A percentile compares a stretch with the other conserved stretches of the same genome.
Conservation (phyloP, 2,113 vertebrate species). For the Felis chaus region DNA sequence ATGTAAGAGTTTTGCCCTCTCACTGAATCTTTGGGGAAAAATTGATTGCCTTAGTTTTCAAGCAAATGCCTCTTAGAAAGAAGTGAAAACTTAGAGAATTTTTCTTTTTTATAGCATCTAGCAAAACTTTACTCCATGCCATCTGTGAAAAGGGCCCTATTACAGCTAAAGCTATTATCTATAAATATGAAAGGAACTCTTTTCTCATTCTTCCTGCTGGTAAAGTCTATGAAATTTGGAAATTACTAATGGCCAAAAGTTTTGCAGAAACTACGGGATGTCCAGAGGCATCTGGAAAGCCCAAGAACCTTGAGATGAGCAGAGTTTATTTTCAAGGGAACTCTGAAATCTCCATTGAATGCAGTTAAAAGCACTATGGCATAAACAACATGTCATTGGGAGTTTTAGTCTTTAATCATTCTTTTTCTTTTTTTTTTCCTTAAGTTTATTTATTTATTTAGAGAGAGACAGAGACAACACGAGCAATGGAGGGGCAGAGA, state of each 20-base stretch:
- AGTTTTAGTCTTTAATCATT: background rate
- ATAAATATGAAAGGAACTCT: background rate
- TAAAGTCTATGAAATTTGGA: background rate
- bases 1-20: background rate
- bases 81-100: background rate
- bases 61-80: background rate
- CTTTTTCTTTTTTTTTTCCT: too few species aligned
- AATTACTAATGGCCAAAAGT: background rate
- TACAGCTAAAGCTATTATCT: background rate
- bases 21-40: background rate
- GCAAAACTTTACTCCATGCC: background rate
- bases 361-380: background rate
- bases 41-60: background rate
- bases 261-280: background rate
- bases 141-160: background rate
- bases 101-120: background rate
- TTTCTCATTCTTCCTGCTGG: background rate
- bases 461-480: too few species aligned
- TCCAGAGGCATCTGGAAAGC: background rate
- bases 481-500: too few species aligned
- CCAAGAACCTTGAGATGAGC: background rate
- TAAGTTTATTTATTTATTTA: too few species aligned
- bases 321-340: background rate
- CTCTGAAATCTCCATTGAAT: background rate
- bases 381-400: background rate